Base-by-base conservation (phyloP, 2,888 invertebrate genomes). In the Alloscopus bannaensis region DNA sequence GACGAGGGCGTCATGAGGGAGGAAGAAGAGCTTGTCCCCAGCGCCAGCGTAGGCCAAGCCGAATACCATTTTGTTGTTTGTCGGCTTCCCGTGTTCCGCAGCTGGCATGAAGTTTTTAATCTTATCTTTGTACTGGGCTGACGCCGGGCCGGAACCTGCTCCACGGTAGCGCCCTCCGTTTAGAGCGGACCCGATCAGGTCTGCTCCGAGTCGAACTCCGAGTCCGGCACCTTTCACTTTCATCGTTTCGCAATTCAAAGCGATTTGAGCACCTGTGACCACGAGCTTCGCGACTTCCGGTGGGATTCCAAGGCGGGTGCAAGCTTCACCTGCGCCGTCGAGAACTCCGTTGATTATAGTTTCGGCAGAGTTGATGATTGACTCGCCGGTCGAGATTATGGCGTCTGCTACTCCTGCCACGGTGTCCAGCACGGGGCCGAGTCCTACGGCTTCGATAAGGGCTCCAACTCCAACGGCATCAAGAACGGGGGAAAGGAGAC, bases 1-100 rank as follows among this genome's bases (percentile, higher is more conserved):
- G 0, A 20, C 16, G n/a, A 71, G 2, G 13, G 62, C 29, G 8
- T 16, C 47, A 24, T 45, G 6, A 18, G 71, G 71, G 22, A 71
- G 36, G 62, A 62, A 71, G n/a, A 71, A 71, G 0, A 16, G 20
- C 24, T 62, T 31, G 0, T 47, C n/a, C 6, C 24, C 71, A 6
- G 62, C 71, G 0, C 71, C 71, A 18, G 29, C 47, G 26, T 45
- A 62, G 3, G 59, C 11, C 0, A 52, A n/a, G 1, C 71, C 71
- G 11, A 2, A 50, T 2, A 22, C 11, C 11, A 26, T 22, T 2
- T 31, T n/a, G 8, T 22, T 22, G 18, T 68, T 68, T 2, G 52
- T 18, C 4, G 65, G 50, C 11, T 47, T 22, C 29, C 42, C 62
- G n/a, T n/a, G n/a, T n/a, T n/a, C n/a, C 3, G 36, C 20, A 6